A percentile compares a stretch with the other conserved stretches of the same genome.
These are phyloP conservation scores for Varanus salvator DNA, from an alignment of 2,113 vertebrate genomes.

Conservation along the genomic window DNA sequence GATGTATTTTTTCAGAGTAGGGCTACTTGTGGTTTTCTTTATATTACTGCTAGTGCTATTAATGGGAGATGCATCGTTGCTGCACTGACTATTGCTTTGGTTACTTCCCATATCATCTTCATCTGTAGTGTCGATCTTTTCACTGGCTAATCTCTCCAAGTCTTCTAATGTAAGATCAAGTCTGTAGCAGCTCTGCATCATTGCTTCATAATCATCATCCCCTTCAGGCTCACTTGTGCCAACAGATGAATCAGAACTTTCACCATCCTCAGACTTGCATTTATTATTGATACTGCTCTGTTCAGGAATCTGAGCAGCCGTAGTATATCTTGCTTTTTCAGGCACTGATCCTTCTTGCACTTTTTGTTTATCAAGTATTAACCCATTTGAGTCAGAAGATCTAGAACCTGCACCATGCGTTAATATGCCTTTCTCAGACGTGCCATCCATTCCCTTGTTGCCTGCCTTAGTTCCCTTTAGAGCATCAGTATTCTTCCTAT, in stretches of 20 bases:
- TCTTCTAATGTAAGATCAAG: slow-evolving; percentile 85
- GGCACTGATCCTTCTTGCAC: slow-evolving; percentile 10
- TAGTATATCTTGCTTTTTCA: not conserved
- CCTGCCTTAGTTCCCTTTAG: slow-evolving; percentile 27
- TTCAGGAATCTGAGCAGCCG: not conserved
- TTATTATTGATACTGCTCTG: not conserved
- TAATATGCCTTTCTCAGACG: not conserved
- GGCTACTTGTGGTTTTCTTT: not conserved
- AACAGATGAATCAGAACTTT: slow-evolving; percentile 48
- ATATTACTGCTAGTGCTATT: not conserved
- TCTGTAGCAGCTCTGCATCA: slow-evolving; percentile 83
- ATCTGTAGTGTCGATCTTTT: slow-evolving; percentile 16
- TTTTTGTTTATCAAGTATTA: not conserved
- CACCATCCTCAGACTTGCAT: not conserved
- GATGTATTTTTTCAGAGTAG: slow-evolving; percentile 62
- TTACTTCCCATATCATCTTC: slow-evolving; percentile 34
- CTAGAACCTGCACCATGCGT: slow-evolving; percentile 9
- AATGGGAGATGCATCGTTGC: not conserved
- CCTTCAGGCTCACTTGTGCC: slow-evolving; percentile 62
- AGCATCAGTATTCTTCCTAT: not conserved
- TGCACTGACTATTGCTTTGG: not conserved
- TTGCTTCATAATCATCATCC: slow-evolving; percentile 83
- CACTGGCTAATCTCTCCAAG: slow-evolving; percentile 79
- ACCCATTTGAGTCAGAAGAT: slow-evolving; percentile 32
- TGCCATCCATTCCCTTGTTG: slow-evolving; percentile 2